Base-by-base conservation (phyloP, 1,140 invertebrate genomes). In the Orius insidiosus region DNA sequence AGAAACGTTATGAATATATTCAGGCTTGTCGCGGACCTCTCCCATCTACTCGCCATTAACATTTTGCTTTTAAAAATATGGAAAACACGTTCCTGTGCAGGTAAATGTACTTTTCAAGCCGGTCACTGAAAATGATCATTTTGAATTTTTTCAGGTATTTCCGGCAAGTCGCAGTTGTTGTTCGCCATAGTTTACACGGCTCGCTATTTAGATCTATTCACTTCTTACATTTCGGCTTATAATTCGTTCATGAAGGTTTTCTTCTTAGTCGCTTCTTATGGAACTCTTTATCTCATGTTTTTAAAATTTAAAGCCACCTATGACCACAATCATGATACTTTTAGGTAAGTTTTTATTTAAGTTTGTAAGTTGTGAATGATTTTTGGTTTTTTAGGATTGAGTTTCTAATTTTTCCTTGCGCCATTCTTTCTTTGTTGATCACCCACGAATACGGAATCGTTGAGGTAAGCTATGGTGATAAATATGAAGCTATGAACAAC, bases 1-100 rank as follows among this genome's bases (percentile, higher is more conserved):
- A 11, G n/a, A 24, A 7, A 32, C 47, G 19, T 19, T 53, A 95
- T 95, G 90, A 95, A 95, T 75, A 81, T 94, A 66, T 98, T 98
- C 69, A 78, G 94, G 62, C 75, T 98, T 56, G 66, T 80, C 55
- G 95, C 92, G 58, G 95, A 98, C 69, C 68, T 97, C 59, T 90
- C 90, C 62, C 95, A 98, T 75, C 75, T 98, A 46, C 66, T 94
- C 64, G 94, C 94, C 52, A 93, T 98, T 56, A 81, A 96, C 54
- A 77, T 98, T 58, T 70, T 98, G 54, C 71, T 98, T 48, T 59
- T 90, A 39, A 98, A 98, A 72, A 98, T 98, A 74, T 98, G 93
- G 93, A 96, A 95, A 69, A 93, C 90, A 11, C 71, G 94, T 66
- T 97, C 92, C 58, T 97, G 93, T 73, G 89, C 93, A 72, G 94